phyloP scores from a whole-genome alignment of 2,797 vertebrate species.

The Taeniopygia guttata region DNA sequence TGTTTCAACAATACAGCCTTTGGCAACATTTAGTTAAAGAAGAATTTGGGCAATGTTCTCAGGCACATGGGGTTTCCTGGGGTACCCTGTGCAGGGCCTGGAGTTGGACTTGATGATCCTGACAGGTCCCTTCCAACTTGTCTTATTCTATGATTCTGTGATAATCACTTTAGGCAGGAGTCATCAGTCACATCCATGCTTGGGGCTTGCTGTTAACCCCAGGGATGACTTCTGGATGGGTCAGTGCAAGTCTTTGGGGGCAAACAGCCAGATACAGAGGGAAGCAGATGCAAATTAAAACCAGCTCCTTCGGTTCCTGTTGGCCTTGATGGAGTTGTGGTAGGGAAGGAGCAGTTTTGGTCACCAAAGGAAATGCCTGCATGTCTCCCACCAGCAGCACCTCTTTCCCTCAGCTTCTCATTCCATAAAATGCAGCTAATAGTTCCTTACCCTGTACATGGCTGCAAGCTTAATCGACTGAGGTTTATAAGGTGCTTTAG shows the following conservation, averaged over 20 bases:
- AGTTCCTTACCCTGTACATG: background rate
- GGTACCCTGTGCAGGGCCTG: background rate
- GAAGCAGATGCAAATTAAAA: background rate
- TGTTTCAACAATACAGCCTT: background rate
- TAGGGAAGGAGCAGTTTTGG: background rate
- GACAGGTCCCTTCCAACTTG: accelerated
- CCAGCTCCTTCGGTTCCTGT: background rate
- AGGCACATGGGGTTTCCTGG: background rate
- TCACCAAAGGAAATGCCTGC: background rate
- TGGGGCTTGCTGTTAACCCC: background rate
- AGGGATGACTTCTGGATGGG: background rate
- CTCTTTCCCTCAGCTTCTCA: background rate
- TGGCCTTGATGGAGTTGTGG: background rate
- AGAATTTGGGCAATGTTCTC: background rate
- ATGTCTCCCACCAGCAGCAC: background rate
- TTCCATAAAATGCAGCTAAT: conserved; percentile 16
- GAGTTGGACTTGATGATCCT: background rate
- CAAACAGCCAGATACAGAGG: background rate
- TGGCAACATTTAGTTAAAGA: background rate
- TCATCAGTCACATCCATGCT: background rate
- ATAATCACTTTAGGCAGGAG: background rate
- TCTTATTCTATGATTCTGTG: too few relatives aligned
- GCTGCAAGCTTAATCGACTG: background rate
- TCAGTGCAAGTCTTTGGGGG: background rate
- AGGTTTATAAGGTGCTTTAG: conserved; percentile 60